These are phyloP conservation scores for Rattus rattus DNA, from an alignment of 2,113 vertebrate species.

Conservation along the genomic window DNA sequence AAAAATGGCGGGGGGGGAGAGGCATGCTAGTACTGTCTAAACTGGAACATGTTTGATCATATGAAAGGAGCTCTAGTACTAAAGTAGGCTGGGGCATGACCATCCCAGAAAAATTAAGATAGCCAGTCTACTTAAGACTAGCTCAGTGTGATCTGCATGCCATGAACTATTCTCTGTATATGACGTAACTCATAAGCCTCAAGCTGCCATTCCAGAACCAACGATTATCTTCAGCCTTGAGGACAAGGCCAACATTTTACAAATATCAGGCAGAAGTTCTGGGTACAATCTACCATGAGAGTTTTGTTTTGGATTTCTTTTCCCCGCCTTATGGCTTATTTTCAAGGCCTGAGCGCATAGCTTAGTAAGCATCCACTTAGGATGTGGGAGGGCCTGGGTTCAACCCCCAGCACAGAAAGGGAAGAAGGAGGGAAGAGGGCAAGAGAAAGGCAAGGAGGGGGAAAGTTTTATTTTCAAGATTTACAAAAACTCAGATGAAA, in stretches of 20 bases:
- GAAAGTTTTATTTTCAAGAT: not conserved
- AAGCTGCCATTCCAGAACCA: conserved; percentile 33
- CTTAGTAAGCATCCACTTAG: not conserved
- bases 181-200: not conserved
- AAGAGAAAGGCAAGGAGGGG: not conserved
- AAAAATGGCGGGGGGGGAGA: not conserved
- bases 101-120: not conserved
- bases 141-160: not conserved
- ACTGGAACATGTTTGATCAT: not conserved
- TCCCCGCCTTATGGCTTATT: not conserved
- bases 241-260: conserved; percentile 28
- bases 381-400: not conserved
- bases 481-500: conserved; percentile 43
- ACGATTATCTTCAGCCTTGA: conserved; percentile 10
- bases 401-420: not conserved
- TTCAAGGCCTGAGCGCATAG: not conserved
- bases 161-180: not conserved
- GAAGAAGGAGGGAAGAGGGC: not conserved
- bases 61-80: conserved; percentile 22
- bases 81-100: not conserved
- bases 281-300: not conserved
- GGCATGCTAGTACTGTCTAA: conserved; percentile 25
- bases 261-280: not conserved
- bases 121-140: not conserved
- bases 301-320: not conserved